These are phyloP conservation scores for Leiothrix lutea DNA, from an alignment of 2,113 vertebrate species.

Conservation along the genomic window DNA sequence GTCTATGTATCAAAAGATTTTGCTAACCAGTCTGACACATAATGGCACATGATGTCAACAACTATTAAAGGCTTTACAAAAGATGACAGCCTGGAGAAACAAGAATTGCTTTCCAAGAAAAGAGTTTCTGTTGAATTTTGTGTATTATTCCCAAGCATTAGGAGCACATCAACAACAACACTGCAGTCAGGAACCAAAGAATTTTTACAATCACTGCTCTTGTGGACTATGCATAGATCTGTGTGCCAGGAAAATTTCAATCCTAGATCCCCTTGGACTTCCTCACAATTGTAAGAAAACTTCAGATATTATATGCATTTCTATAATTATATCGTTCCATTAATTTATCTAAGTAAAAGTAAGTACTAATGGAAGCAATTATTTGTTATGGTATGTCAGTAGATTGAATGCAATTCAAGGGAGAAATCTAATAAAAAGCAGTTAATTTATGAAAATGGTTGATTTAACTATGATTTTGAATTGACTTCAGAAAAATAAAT, in stretches of 20 bases:
- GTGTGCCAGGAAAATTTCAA: not conserved
- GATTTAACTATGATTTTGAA: not conserved
- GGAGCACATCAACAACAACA: not conserved
- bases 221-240: not conserved
- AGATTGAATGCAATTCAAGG: not conserved
- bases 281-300: not conserved
- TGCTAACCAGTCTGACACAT: constrained; percentile 66
- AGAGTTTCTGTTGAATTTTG: constrained; percentile 25
- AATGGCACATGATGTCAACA: constrained; percentile 68
- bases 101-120: constrained; percentile 56
- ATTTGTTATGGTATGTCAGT: not conserved
- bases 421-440: not conserved
- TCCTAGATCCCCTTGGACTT: not conserved
- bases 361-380: not conserved
- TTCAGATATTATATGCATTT: not conserved
- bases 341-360: not conserved
- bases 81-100: constrained; percentile 62
- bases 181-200: not conserved
- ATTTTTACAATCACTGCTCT: not conserved
- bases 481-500: not conserved
- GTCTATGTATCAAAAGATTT: constrained; percentile 67
- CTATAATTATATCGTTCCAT: not conserved
- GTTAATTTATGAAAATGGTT: not conserved
- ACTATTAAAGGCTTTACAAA: constrained; percentile 69
- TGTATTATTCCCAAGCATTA: constrained; percentile 17